Conservation (phyloP, 2,888 invertebrate species). For the Schizotus pectinicornis region DNA sequence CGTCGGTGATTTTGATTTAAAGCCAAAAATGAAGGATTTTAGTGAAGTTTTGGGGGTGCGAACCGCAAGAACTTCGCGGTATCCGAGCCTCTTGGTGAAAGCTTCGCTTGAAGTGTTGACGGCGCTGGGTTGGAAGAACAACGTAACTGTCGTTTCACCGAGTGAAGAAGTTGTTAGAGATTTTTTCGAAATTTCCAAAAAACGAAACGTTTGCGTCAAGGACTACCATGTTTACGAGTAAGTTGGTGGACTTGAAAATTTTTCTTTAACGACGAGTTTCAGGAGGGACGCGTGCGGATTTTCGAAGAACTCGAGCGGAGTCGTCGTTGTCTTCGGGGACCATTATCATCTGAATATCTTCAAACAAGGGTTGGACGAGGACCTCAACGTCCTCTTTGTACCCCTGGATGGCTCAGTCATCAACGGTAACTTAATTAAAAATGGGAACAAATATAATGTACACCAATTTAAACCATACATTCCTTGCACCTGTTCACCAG, state of each 20-base stretch:
- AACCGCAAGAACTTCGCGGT: conserved; percentile 34
- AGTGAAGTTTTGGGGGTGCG: conserved; percentile 45
- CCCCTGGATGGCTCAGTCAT: conserved; percentile 46
- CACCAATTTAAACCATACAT: too few species aligned
- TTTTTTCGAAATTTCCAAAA: conserved; percentile 48
- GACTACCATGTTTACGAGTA: conserved; percentile 47
- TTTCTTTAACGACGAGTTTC: neutral
- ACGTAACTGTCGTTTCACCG: conserved; percentile 51
- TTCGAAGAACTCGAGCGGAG: conserved; percentile 20
- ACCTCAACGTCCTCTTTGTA: conserved; percentile 33
- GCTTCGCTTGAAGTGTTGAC: conserved; percentile 46
- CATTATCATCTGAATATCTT: conserved; percentile 30
- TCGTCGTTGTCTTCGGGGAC: conserved; percentile 47
- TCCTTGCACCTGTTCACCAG: too few species aligned
- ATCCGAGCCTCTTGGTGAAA: conserved; percentile 40
- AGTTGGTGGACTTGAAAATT: conserved; percentile 28
- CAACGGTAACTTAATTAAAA: conserved; percentile 40
- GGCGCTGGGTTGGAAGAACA: conserved; percentile 47
- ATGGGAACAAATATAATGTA: too few species aligned
- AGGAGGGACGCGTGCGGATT: neutral
- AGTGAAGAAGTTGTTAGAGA: conserved; percentile 45
- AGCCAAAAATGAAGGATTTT: conserved; percentile 43
- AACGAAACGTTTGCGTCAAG: conserved; percentile 50
- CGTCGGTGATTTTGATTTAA: conserved; percentile 37
- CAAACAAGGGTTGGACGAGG: conserved; percentile 31